phyloP scores from a whole-genome alignment of 2,797 vertebrate genomes.

The Cossypha niveicapilla region DNA sequence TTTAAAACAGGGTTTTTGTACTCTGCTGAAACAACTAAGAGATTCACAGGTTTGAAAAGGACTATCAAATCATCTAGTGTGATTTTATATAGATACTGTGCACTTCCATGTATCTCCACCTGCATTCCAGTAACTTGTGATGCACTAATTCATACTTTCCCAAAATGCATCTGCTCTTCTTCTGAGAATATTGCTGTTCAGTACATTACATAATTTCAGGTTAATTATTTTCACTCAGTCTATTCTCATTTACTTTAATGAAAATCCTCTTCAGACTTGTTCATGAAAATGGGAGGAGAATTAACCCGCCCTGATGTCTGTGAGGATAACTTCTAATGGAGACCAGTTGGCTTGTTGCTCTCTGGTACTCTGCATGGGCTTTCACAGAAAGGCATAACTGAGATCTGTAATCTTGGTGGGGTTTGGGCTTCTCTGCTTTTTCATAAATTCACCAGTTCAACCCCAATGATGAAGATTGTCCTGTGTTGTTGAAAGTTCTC shows the following conservation, averaged over 20 bases:
- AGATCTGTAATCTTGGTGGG: background rate
- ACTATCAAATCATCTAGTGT: background rate
- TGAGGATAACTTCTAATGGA: background rate
- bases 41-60: background rate
- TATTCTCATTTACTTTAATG: constrained; percentile 15
- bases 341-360: background rate
- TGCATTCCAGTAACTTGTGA: background rate
- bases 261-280: constrained; percentile 27
- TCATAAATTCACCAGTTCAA: background rate
- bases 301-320: background rate
- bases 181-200: background rate
- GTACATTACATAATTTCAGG: background rate
- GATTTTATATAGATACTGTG: background rate
- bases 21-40: background rate
- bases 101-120: background rate
- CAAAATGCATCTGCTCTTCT: background rate
- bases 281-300: background rate
- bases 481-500: background rate
- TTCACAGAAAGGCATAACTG: background rate
- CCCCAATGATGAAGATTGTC: background rate
- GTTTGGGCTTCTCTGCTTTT: background rate
- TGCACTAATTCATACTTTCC: background rate
- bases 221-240: background rate
- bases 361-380: background rate
- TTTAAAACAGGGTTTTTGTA: background rate